These are phyloP conservation scores for Bungarus multicinctus DNA, from an alignment of 2,113 vertebrate genomes.

Conservation along the genomic window DNA sequence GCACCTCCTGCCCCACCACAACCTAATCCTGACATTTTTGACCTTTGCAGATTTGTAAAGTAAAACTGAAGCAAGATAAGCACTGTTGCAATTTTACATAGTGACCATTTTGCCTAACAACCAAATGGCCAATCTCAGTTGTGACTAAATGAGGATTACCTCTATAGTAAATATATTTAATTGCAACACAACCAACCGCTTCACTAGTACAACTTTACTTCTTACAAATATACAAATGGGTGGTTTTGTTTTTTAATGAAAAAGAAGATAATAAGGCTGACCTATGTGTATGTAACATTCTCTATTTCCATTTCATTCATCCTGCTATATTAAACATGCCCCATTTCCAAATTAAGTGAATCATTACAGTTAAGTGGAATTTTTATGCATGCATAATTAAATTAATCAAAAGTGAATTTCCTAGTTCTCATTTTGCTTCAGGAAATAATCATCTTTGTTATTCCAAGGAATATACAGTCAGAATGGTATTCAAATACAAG, in stretches of 20 bases:
- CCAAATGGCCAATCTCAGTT: background rate
- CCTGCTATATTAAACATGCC: background rate
- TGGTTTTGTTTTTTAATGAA: background rate
- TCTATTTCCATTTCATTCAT: background rate
- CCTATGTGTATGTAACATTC: background rate
- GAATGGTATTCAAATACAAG: background rate
- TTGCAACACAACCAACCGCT: background rate
- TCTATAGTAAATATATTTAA: background rate
- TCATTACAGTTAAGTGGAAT: background rate
- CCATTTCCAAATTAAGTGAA: background rate
- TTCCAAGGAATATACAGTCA: background rate
- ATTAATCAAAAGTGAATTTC: background rate
- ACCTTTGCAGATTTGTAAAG: background rate
- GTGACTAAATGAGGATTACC: background rate
- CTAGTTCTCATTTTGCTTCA: background rate
- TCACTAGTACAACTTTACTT: background rate
- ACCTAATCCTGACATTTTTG: no score
- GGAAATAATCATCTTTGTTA: background rate
- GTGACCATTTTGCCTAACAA: background rate
- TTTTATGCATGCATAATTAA: background rate
- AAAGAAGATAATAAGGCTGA: background rate
- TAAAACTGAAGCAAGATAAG: background rate
- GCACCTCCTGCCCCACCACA: no score
- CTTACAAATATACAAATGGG: background rate
- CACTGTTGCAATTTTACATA: background rate